Evolutionary conservation across 2,797 vertebrate genomes (phyloP).

Genomic region (Psittacula derbiana): DNA sequence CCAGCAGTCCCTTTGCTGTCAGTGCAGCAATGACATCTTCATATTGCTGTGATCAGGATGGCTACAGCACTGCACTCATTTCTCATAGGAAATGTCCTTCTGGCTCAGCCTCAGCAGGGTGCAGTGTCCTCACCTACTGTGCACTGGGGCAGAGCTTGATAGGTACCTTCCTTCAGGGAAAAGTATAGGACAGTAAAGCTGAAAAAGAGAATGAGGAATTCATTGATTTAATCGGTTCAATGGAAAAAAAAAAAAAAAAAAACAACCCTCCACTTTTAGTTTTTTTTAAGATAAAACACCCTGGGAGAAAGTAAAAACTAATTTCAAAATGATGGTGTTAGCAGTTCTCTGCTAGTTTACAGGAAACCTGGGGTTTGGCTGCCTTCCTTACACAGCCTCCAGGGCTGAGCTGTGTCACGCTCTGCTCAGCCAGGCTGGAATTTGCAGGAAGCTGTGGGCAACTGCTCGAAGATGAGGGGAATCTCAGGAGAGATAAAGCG

Average conservation of each 20-base stretch:
- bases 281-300: background rate
- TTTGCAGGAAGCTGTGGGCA: background rate
- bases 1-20: background rate
- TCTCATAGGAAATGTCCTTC: background rate
- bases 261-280: fast-evolving
- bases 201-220: background rate
- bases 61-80: fast-evolving
- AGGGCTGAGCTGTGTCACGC: background rate
- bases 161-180: background rate
- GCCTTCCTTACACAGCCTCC: background rate
- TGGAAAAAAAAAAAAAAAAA: background rate
- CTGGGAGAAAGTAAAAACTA: background rate
- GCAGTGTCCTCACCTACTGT: background rate
- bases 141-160: fast-evolving
- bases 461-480: background rate
- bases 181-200: background rate
- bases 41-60: background rate
- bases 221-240: background rate
- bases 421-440: background rate
- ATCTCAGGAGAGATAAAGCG: background rate
- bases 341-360: background rate
- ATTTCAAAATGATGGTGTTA: background rate
- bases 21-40: background rate
- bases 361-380: background rate
- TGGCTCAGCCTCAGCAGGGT: background rate